Evolutionary conservation across 2,113 vertebrate genomes (phyloP).

Genomic region (Synodontis membranacea): DNA sequence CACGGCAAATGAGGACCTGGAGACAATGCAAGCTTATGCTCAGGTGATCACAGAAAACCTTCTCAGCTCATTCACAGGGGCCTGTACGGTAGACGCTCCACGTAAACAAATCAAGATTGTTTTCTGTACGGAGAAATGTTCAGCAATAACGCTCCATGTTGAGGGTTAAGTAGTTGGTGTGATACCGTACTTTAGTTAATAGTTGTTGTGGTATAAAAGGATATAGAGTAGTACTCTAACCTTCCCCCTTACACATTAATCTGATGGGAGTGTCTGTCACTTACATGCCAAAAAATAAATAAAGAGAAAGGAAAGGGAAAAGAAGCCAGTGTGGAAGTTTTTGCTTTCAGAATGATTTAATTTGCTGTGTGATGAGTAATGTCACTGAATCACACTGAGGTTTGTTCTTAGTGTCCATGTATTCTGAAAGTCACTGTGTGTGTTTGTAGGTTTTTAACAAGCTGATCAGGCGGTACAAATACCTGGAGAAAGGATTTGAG

Average conservation of each 20-base stretch:
- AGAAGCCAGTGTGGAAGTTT: too few relatives aligned
- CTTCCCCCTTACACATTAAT: background rate
- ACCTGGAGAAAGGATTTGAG: conserved; percentile 99
- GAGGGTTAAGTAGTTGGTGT: background rate
- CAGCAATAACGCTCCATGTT: background rate
- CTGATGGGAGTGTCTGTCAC: background rate
- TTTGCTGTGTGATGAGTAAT: background rate
- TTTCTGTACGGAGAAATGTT: background rate
- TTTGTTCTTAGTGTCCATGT: background rate
- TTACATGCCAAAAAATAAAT: background rate
- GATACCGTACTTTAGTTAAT: background rate
- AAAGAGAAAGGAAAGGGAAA: too few relatives aligned
- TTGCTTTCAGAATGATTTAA: background rate
- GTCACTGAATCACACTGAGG: background rate
- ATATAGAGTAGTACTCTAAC: background rate
- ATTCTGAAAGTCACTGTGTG: background rate
- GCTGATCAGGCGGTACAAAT: conserved; percentile 99
- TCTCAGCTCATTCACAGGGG: background rate
- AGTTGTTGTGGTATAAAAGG: background rate
- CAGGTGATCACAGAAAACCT: conserved; percentile 76
- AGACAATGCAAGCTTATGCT: conserved; percentile 99
- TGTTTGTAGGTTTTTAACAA: conserved; percentile 95
- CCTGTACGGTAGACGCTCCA: background rate
- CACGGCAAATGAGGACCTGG: conserved; percentile 96
- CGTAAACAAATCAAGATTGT: background rate